Conservation (phyloP, 2,888 invertebrate genomes). For the Euspilapteryx auroguttella region DNA sequence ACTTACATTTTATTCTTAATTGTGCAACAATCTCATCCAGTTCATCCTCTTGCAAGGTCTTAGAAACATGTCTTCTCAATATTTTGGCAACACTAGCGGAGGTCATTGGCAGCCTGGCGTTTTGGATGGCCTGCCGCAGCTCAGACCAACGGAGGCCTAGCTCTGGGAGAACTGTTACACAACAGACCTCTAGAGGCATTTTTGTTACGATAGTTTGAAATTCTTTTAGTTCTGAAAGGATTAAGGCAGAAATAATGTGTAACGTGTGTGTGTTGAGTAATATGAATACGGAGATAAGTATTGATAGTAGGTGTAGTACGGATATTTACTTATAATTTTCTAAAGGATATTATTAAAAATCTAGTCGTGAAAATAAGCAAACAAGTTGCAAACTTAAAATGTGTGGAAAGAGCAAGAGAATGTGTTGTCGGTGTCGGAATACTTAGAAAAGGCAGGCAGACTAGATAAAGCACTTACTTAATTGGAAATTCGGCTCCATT, state of each 20-base stretch:
- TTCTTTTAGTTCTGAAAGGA: slow-evolving; percentile 22
- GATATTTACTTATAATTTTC: no score
- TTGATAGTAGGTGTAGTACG: no score
- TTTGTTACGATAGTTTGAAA: slow-evolving; percentile 22
- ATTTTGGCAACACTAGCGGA: slow-evolving; percentile 24
- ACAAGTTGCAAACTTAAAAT: no score
- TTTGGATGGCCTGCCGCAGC: slow-evolving; percentile 19
- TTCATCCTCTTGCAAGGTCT: slow-evolving; percentile 16
- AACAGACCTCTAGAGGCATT: slow-evolving; percentile 23
- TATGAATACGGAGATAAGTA: no score
- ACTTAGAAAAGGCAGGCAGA: no score
- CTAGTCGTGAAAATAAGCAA: no score
- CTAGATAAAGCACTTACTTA: no score
- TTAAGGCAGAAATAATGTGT: not conserved
- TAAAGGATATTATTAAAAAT: no score
- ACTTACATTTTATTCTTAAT: slow-evolving; percentile 25
- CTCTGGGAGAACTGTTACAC: slow-evolving; percentile 21
- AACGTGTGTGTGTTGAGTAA: no score
- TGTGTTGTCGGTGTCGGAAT: no score
- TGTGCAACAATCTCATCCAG: slow-evolving; percentile 20
- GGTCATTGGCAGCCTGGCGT: slow-evolving; percentile 24
- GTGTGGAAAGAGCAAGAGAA: no score
- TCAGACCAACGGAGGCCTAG: slow-evolving; percentile 31
- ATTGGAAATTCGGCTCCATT: no score
- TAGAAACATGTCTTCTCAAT: slow-evolving; percentile 18